Percentiles rank a stretch among this genome's conserved stretches.
Evolutionary conservation across 2,888 invertebrate species (phyloP).

Genomic region (Cheilosia pagana): DNA sequence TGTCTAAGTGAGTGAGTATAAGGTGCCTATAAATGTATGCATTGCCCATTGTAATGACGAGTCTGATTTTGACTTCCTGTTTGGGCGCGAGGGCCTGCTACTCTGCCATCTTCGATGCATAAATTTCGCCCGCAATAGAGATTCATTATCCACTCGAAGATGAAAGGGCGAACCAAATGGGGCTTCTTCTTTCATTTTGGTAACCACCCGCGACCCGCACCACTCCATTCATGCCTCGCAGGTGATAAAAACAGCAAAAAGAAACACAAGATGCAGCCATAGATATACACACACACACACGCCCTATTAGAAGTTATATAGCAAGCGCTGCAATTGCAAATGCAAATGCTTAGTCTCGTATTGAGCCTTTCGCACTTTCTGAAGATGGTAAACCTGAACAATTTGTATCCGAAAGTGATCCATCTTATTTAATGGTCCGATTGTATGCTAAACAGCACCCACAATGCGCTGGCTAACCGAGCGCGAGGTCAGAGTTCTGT

Average conservation of each 20-base stretch:
- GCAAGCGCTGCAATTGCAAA: slow-evolving; percentile 38
- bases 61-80: slow-evolving; percentile 72
- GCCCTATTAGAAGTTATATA: slow-evolving; percentile 5
- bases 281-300: background rate
- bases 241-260: slow-evolving; percentile 35
- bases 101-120: slow-evolving; percentile 67
- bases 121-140: slow-evolving; percentile 62
- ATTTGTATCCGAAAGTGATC: slow-evolving; percentile 77
- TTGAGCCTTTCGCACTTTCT: slow-evolving; percentile 69
- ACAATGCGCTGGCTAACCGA: slow-evolving; percentile 45
- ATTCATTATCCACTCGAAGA: slow-evolving; percentile 68
- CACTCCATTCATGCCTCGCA: slow-evolving; percentile 54
- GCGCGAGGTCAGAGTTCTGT: slow-evolving; percentile 60
- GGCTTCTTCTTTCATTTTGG: slow-evolving; percentile 56
- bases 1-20: slow-evolving; percentile 12
- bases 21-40: slow-evolving; percentile 7
- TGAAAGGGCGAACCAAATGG: slow-evolving; percentile 67
- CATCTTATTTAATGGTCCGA: slow-evolving; percentile 76
- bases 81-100: slow-evolving; percentile 48
- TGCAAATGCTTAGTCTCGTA: slow-evolving; percentile 67
- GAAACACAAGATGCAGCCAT: slow-evolving; percentile 11
- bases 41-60: slow-evolving; percentile 66
- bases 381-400: slow-evolving; percentile 71
- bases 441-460: slow-evolving; percentile 76
- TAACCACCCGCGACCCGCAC: slow-evolving; percentile 18